A percentile compares a stretch with the other conserved stretches of the same genome.
phyloP scores from a whole-genome alignment of 1,140 invertebrate species.

The Drosophila prosaltans region DNA sequence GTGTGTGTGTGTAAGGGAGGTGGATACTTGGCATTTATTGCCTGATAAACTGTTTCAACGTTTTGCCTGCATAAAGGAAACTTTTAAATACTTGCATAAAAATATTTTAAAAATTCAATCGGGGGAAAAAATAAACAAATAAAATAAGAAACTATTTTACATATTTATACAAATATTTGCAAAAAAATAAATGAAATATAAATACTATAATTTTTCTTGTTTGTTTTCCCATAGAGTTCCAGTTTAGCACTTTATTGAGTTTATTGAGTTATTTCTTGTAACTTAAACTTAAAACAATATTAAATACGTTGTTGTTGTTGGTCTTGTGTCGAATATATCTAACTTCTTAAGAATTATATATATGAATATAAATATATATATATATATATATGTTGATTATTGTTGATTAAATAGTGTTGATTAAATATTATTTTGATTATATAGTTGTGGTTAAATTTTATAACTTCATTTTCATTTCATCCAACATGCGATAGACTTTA shows the following conservation, averaged over 20 bases:
- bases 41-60: slow-evolving; percentile 55
- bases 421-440: slow-evolving; percentile 22
- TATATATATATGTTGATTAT: slow-evolving; percentile 20
- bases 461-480: slow-evolving; percentile 71
- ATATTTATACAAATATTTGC: neutral
- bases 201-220: neutral
- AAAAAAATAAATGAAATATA: neutral
- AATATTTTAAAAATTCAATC: neutral
- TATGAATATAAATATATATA: slow-evolving; percentile 1
- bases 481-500: slow-evolving; percentile 77
- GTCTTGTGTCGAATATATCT: slow-evolving; percentile 59
- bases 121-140: neutral
- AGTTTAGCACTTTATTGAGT: slow-evolving; percentile 57
- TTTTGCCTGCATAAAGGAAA: slow-evolving; percentile 39
- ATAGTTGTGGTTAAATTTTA: slow-evolving; percentile 31
- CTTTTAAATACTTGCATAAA: slow-evolving; percentile 35
- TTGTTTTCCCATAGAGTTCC: slow-evolving; percentile 51
- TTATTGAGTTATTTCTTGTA: slow-evolving; percentile 43
- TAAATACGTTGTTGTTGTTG: slow-evolving; percentile 42
- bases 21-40: slow-evolving; percentile 33
- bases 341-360: slow-evolving; percentile 32
- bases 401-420: slow-evolving; percentile 36
- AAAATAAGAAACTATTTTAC: neutral
- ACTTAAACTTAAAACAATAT: slow-evolving; percentile 42
- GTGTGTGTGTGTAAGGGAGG: slow-evolving; percentile 3